Conservation (phyloP, 1,140 invertebrate genomes). For the Hypothenemus hampei region DNA sequence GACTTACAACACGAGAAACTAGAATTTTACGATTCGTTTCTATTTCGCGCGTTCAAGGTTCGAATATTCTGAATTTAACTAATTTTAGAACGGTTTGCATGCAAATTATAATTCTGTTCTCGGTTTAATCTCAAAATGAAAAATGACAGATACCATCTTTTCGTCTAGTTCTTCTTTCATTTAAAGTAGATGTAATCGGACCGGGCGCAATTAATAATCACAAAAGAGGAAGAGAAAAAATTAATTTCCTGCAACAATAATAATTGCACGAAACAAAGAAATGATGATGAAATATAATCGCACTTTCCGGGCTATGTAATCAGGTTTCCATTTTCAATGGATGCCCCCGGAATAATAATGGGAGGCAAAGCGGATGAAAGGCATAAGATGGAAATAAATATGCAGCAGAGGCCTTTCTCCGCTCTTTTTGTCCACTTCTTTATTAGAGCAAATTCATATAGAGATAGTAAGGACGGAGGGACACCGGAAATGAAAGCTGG, state of each 20-base stretch:
- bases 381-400: constrained; percentile 31
- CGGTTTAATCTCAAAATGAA: neutral
- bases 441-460: constrained; percentile 22
- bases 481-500: too few relatives aligned
- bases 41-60: neutral
- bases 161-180: neutral
- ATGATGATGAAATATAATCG: constrained; percentile 32
- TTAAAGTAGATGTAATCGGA: neutral
- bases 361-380: constrained; percentile 25
- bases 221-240: constrained; percentile 22
- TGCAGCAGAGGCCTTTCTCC: constrained; percentile 27
- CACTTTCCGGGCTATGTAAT: constrained; percentile 26
- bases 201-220: neutral
- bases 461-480: too few relatives aligned
- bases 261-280: constrained; percentile 32
- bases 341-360: constrained; percentile 29
- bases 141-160: neutral
- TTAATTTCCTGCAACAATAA: constrained; percentile 25
- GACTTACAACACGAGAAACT: neutral
- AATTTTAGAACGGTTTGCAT: constrained; percentile 2
- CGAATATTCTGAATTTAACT: neutral
- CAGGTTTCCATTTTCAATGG: constrained; percentile 31
- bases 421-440: constrained; percentile 23
- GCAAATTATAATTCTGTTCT: neutral
- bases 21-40: constrained; percentile 3